Percentiles rank a stretch among this genome's conserved stretches.
Evolutionary conservation across 1,140 invertebrate genomes (phyloP).

Genomic region (Rhagoletis pomonella): DNA sequence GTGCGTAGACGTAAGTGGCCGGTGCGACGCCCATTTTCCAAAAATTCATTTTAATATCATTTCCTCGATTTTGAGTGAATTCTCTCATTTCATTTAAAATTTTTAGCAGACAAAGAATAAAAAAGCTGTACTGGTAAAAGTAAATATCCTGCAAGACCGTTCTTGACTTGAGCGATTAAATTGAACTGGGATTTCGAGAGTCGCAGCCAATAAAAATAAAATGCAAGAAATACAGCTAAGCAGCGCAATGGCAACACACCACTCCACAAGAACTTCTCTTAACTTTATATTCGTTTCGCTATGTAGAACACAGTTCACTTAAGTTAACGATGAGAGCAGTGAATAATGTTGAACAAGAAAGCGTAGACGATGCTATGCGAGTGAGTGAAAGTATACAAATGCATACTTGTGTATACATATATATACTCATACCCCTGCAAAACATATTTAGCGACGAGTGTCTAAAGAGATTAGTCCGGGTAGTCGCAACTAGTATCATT

Average conservation of each 20-base stretch:
- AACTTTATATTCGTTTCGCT: neutral
- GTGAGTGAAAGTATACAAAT: neutral
- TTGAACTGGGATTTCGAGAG: constrained; percentile 39
- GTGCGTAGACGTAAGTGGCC: too few species aligned
- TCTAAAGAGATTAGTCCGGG: too few species aligned
- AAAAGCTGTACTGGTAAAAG: neutral
- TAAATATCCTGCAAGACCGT: neutral
- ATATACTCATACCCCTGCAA: too few species aligned
- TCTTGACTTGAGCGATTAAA: constrained; percentile 7
- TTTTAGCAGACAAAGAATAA: too few species aligned
- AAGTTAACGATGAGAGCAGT: neutral
- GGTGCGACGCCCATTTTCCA: too few species aligned
- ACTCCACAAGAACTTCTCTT: neutral
- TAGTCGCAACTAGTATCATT: too few species aligned
- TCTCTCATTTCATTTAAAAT: too few species aligned
- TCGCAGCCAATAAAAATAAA: constrained; percentile 39
- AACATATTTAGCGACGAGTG: too few species aligned
- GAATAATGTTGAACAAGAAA: neutral
- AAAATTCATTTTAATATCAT: too few species aligned
- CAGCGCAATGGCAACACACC: neutral
- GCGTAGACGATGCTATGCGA: neutral
- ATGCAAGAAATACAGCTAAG: neutral
- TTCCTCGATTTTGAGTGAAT: too few species aligned
- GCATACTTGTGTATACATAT: neutral
- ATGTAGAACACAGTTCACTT: neutral